Conservation (phyloP, 2,888 invertebrate species). For the Geophilus truncorum region DNA sequence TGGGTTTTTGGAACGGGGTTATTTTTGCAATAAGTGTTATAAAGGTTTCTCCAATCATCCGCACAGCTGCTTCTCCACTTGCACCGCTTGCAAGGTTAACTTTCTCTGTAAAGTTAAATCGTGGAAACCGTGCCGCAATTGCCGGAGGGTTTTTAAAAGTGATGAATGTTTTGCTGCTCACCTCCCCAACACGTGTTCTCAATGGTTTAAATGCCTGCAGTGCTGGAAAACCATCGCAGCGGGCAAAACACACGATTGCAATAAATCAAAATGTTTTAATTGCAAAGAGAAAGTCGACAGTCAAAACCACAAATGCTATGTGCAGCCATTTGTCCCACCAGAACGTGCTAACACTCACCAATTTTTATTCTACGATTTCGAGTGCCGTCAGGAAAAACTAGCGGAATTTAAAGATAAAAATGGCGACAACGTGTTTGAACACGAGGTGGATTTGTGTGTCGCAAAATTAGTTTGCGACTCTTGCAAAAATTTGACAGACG, state of each 20-base stretch:
- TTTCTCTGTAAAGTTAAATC: background rate
- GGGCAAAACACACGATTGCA: background rate
- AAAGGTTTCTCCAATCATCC: background rate
- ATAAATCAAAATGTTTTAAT: background rate
- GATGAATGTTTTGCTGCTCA: background rate
- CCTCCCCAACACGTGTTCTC: background rate
- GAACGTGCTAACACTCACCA: too few species aligned
- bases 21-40: background rate
- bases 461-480: background rate
- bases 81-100: background rate
- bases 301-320: background rate
- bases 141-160: background rate
- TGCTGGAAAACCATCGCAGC: background rate
- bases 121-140: background rate
- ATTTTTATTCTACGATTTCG: slow-evolving; percentile 3
- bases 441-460: background rate
- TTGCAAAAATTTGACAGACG: background rate
- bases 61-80: background rate
- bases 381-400: background rate
- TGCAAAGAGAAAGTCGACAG: background rate
- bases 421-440: background rate
- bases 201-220: background rate
- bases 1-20: background rate
- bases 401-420: background rate
- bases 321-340: background rate